Base-by-base conservation (phyloP, 2,797 vertebrate species). In the Brotula barbata region DNA sequence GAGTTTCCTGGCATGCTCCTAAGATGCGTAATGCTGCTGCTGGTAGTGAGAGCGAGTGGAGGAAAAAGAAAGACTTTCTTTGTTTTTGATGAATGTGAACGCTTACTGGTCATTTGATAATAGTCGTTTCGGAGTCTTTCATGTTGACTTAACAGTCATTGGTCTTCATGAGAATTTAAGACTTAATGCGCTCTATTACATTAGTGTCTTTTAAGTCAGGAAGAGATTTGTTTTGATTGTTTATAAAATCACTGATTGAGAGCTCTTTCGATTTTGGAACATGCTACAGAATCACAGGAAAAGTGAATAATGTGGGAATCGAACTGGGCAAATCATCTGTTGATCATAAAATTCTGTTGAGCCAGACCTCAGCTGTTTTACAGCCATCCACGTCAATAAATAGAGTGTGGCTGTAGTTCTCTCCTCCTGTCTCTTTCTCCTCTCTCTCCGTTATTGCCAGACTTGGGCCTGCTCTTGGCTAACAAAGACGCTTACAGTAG, bases 331-430 rank as follows among this genome's bases (percentile, higher is more conserved):
- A 72, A 72, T 85, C 78, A 78, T 82, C 70, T 84, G 81, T 71
- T 75, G 77, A 73, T 80, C 60, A 87, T 83, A 71, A 85, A 85
- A 37, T 77, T 84, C 66, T 82, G 70, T 72, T 40, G 58, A 79
- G 77, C 64, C 71, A 75, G 79, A 77, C 83, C 84, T 66, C 84
- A 84, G 73, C 73, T 83, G 82, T 86, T 90, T 86, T 72, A 81
- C 58, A 78, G 52, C 51, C 64, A 62, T 80, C 80, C 70, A 58
- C 65, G 58, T 82, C 71, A 75, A 77, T 85, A 81, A 85, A 82
- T 82, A 75, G 65, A 80, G 54, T 48, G 51, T 59, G 63, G 53
- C 69, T 79, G 52, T 68, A 62, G 43, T 36, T 66, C 8, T 65
- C 41, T 52, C 58, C 34, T 46, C 31, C 48, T 42, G 43, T 21